Evolutionary conservation across 2,797 vertebrate species (phyloP).

Genomic region (Acanthurus lineatus): DNA sequence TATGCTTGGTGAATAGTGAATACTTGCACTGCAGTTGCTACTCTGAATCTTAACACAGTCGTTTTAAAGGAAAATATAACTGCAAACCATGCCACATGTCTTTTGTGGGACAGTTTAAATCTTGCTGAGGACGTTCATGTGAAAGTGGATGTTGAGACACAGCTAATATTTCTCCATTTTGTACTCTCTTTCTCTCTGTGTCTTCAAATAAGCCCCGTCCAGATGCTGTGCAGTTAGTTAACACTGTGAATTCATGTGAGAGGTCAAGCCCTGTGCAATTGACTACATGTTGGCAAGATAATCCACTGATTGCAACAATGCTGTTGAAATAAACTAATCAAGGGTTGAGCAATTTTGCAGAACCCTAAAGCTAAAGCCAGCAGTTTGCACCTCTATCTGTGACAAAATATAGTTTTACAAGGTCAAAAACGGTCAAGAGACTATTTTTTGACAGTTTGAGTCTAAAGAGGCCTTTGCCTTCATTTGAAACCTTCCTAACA

Average conservation of each 20-base stretch:
- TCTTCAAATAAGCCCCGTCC: constrained; percentile 3
- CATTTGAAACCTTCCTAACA: neutral
- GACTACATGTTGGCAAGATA: constrained; percentile 12
- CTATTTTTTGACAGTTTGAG: constrained; percentile 13
- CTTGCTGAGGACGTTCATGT: neutral
- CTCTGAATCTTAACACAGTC: neutral
- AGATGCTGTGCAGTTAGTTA: constrained; percentile 16
- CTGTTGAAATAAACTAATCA: constrained; percentile 4
- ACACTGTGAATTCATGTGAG: constrained; percentile 24
- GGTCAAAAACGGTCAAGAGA: constrained; percentile 2
- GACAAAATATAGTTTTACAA: constrained; percentile 7
- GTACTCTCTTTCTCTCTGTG: constrained; percentile 1
- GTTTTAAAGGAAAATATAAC: neutral
- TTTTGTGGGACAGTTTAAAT: neutral
- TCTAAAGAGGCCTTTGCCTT: constrained; percentile 7
- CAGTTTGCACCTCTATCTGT: constrained; percentile 26
- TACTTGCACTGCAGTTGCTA: neutral
- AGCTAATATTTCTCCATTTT: constrained; percentile 16
- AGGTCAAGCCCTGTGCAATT: constrained; percentile 34
- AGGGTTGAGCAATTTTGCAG: neutral
- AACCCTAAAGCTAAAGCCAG: constrained; percentile 12
- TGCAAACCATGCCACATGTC: neutral
- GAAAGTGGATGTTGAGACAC: neutral
- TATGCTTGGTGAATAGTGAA: neutral
- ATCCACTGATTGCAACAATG: neutral